Conservation (phyloP, 2,113 vertebrate species). For the Phocoena sinus region DNA sequence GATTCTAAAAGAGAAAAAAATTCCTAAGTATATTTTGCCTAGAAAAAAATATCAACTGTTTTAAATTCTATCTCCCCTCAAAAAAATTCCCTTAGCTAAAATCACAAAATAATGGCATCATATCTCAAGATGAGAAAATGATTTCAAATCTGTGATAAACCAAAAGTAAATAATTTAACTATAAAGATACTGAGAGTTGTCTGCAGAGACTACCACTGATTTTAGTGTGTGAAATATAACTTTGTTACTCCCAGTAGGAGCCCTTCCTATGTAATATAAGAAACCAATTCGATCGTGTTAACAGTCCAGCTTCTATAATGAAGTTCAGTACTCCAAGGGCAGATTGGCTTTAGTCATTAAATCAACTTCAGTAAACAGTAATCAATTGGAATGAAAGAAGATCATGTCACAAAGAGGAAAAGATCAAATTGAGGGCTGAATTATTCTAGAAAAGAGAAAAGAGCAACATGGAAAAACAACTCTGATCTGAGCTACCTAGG, state of each 20-base stretch:
- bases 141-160: conserved; percentile 31
- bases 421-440: neutral
- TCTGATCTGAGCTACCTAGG: neutral
- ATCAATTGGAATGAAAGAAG: neutral
- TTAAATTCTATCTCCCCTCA: neutral
- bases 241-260: neutral
- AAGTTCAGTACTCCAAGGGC: neutral
- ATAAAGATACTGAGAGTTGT: neutral
- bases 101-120: neutral
- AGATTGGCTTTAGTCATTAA: neutral
- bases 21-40: neutral
- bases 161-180: conserved; percentile 16
- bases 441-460: neutral
- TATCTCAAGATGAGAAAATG: neutral
- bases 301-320: neutral
- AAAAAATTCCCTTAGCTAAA: neutral
- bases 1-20: neutral
- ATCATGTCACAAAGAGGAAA: neutral
- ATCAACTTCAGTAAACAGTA: neutral
- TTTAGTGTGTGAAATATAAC: neutral
- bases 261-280: neutral
- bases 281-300: neutral
- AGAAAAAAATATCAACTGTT: neutral
- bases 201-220: neutral
- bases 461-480: neutral